Base-by-base conservation (phyloP, 2,113 vertebrate genomes). In the Dicerorhinus sumatrensis region DNA sequence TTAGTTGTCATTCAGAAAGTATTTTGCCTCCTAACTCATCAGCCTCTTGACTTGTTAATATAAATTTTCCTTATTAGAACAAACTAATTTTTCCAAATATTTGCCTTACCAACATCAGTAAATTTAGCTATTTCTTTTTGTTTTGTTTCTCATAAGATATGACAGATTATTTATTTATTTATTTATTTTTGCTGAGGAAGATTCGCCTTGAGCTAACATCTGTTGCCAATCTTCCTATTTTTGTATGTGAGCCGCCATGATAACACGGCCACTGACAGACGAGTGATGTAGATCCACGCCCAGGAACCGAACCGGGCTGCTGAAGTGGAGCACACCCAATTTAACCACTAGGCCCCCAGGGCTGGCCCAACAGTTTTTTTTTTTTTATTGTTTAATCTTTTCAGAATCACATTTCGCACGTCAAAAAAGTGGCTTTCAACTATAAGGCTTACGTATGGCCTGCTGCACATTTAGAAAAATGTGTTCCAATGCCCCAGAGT, bases 401-500 rank as follows among this genome's bases (percentile, higher is more conserved):
- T 89, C 13, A 18, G 10, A 85, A 18, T 91, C 63, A 92, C 17
- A 46, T 77, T 89, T 92, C 88, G 1, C 10, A 20, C 83, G 54
- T 83, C 51, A 54, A 58, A 56, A 72, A 95, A 82, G 58, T 77
- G 54, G 21, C 56, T 86, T 73, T 81, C 69, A 62, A 62, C 54
- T 88, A 48, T 6, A 54, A 42, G n/a, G 13, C 25, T 90, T 83
- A 36, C 33, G 4, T 77, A 77, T 3, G 46, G 4, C 70, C n/a
- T 54, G 84, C 33, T 54, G 42, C 25, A n/a, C 83, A 27, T 91
- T 91, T 88, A 69, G 60, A 91, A 67, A 86, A 94, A 69, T 73
- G 17, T 91, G 75, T 76, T 48, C n/a, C 54, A 69, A 70, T 88
- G 23, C 21, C 51, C 75, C 29, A 65, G 20, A 60, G 67, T 67